Evolutionary conservation across 2,113 vertebrate genomes (phyloP).

Genomic region (Mastomys coucha): DNA sequence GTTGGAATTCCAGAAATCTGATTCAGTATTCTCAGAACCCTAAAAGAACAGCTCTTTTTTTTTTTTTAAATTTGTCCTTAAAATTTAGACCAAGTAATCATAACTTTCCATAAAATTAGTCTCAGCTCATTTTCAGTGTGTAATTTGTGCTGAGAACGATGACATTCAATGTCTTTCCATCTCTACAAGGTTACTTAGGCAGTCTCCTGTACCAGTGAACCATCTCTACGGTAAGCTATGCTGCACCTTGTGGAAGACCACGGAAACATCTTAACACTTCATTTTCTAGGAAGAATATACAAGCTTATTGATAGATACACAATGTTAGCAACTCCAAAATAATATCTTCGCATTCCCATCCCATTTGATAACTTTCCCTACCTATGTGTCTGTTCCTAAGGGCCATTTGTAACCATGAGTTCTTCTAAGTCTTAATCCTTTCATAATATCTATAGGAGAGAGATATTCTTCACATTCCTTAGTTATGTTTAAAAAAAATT

Average conservation of each 20-base stretch:
- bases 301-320: background rate
- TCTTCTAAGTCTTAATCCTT: background rate
- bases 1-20: background rate
- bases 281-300: background rate
- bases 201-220: rapidly evolving
- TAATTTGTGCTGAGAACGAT: background rate
- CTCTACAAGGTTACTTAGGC: background rate
- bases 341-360: background rate
- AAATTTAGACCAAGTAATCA: background rate
- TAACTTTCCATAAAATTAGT: background rate
- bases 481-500: background rate
- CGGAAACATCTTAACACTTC: background rate
- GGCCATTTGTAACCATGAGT: background rate
- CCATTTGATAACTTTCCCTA: rapidly evolving
- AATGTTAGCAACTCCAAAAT: background rate
- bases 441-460: background rate
- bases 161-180: background rate
- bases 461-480: background rate
- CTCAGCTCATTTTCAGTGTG: background rate
- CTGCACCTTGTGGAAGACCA: rapidly evolving
- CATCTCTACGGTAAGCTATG: background rate
- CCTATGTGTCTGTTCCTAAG: background rate
- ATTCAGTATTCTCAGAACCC: background rate
- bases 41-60: background rate
- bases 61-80: background rate